Conservation (phyloP, 2,113 vertebrate species). For the Pollachius pollachius region DNA sequence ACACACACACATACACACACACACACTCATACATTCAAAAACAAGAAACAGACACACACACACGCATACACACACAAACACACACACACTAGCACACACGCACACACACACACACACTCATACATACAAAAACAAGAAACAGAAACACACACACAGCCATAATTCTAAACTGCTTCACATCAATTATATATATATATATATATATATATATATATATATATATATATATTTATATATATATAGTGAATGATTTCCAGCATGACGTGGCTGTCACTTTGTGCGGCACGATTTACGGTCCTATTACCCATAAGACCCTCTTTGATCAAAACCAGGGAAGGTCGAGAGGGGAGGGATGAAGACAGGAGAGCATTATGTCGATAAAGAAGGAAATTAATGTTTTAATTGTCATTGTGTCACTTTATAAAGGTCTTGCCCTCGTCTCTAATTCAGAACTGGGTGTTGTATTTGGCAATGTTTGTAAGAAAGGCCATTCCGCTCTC, state of each 20-base stretch:
- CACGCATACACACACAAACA: neutral
- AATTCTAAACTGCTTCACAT: conserved; percentile 36
- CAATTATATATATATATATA: conserved; percentile 30
- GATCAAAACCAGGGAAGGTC: conserved; percentile 12
- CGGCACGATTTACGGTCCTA: conserved; percentile 19
- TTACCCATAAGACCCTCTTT: neutral
- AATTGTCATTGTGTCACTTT: too few species aligned
- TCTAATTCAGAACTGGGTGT: too few species aligned
- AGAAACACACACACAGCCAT: neutral
- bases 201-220: conserved; percentile 27
- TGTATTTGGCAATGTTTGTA: too few species aligned
- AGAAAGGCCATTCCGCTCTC: too few species aligned
- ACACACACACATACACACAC: conserved; percentile 12
- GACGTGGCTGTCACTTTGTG: conserved; percentile 30
- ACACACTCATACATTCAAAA: conserved; percentile 10
- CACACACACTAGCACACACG: neutral
- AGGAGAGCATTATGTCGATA: conserved; percentile 5
- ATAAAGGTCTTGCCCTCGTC: too few species aligned
- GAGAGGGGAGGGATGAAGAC: neutral
- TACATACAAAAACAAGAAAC: conserved; percentile 2
- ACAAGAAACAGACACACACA: conserved; percentile 11
- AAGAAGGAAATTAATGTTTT: neutral
- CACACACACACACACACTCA: conserved; percentile 5
- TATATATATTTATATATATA: conserved; percentile 8
- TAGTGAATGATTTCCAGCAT: conserved; percentile 39